Evolutionary conservation across 37 sponge, comb jelly and placozoan genomes (phyloP), one percentile per base, ranked within the genome.

Genomic region (Haliclona indistincta): DNA sequence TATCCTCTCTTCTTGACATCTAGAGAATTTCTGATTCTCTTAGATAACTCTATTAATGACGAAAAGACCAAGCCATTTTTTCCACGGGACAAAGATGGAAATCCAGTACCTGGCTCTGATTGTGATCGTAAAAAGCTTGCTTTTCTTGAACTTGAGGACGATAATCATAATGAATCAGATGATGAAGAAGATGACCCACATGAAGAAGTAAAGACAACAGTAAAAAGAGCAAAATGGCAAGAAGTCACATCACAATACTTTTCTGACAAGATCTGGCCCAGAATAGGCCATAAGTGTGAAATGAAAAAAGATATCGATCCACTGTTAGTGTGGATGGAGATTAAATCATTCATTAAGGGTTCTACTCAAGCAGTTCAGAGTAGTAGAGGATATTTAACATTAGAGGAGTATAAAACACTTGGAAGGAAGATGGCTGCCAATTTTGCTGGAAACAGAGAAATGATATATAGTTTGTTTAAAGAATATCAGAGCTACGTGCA

Each of bases 341-440:
- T 93, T 41, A 74, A 71, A 19, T 93, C 94, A 36, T 87, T 88
- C 63, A 83, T 93, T 26, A 88, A 93, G 40, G 94, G 94, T 20
- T 88, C 94, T 26, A 17, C 3, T 23, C 38, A 93, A 60, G 94
- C 94, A 32, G 1, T 93, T 58, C 32, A 83, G 40, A 56, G 41
- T 17, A 47, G 60, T 17, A 55, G 37, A 23, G 90, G 94, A 8
- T 76, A 54, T 36, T 73, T 93, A 1, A 43, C 44, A 28, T 26
- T 49, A 32, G 75, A 84, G 32, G 79, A 93, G 43, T 93, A 93
- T 55, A 52, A 54, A 15, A 49, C 33, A 0, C 23, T 88, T 23
- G 94, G 94, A 4, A 56, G n/a, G 35, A 93, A 93, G 40, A 62
- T 72, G 67, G 94, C 94, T 36, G 62, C 83, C 17, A 88, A 84